Evolutionary conservation across 2,797 vertebrate genomes (phyloP).

Genomic region (Trematomus bernacchii): DNA sequence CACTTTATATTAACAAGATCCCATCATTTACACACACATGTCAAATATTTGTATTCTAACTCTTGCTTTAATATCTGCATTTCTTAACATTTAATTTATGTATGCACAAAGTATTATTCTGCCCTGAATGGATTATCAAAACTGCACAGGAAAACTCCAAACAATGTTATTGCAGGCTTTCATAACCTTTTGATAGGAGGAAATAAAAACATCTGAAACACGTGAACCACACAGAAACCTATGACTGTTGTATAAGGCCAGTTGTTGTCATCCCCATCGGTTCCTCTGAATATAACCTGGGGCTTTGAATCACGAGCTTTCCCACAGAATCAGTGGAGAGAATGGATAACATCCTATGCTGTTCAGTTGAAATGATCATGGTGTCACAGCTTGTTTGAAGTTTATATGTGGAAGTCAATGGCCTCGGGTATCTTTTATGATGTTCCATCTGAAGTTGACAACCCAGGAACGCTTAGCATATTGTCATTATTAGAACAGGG

Average conservation of each 20-base stretch:
- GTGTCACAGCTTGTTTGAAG: constrained; percentile 1
- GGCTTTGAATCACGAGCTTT: constrained; percentile 78
- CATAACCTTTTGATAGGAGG: constrained; percentile 16
- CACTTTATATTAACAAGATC: constrained; percentile 29
- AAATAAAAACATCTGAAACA: constrained; percentile 22
- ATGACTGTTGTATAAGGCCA: constrained; percentile 62
- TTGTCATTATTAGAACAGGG: background rate
- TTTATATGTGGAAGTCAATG: constrained; percentile 12
- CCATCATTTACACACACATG: constrained; percentile 2
- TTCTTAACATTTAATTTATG: background rate
- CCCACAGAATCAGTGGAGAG: constrained; percentile 62
- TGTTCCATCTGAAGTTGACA: background rate
- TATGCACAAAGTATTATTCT: background rate
- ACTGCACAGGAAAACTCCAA: background rate
- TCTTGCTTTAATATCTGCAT: background rate
- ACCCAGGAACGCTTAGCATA: background rate
- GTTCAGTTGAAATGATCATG: constrained; percentile 27
- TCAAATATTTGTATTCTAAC: background rate
- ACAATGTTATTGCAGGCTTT: constrained; percentile 27
- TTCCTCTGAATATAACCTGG: constrained; percentile 67
- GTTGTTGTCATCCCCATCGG: constrained; percentile 53
- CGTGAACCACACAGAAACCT: constrained; percentile 59
- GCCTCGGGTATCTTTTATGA: background rate
- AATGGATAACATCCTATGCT: constrained; percentile 52
- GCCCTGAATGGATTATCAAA: background rate